Evolutionary conservation across 2,113 vertebrate species (phyloP).

Genomic region (Chloebia gouldiae): DNA sequence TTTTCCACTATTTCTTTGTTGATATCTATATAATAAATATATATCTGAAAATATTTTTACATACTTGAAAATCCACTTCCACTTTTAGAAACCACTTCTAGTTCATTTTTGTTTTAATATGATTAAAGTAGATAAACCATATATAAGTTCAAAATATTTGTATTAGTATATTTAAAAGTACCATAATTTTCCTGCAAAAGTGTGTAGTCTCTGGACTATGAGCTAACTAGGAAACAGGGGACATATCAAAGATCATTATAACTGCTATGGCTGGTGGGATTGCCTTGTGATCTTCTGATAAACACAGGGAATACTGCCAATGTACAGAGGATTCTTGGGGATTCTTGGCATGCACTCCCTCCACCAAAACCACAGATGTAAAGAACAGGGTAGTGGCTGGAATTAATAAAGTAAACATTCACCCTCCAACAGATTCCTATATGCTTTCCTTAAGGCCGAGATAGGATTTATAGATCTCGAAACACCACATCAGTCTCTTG

Average conservation of each 20-base stretch:
- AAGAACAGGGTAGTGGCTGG: not conserved
- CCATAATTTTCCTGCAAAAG: not conserved
- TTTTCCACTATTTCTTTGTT: not conserved
- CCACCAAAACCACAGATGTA: not conserved
- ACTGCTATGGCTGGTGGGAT: not conserved
- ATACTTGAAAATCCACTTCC: not conserved
- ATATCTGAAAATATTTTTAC: not conserved
- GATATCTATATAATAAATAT: not conserved
- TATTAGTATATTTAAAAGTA: not conserved
- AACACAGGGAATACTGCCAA: not conserved
- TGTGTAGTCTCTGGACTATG: rapidly evolving
- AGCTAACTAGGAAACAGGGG: not conserved
- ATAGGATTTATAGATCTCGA: not conserved
- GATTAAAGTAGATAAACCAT: not conserved
- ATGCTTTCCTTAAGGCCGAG: not conserved
- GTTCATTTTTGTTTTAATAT: not conserved
- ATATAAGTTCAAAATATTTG: not conserved
- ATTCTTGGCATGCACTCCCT: not conserved
- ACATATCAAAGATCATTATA: not conserved
- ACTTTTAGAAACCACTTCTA: not conserved
- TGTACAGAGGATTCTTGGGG: not conserved
- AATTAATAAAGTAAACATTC: not conserved
- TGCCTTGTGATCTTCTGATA: not conserved
- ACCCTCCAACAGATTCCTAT: not conserved
- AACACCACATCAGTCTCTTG: not conserved